Evolutionary conservation across 2,888 invertebrate genomes (phyloP), one percentile per base, ranked within the genome.

Genomic region (Mechanitis mazaeus): DNA sequence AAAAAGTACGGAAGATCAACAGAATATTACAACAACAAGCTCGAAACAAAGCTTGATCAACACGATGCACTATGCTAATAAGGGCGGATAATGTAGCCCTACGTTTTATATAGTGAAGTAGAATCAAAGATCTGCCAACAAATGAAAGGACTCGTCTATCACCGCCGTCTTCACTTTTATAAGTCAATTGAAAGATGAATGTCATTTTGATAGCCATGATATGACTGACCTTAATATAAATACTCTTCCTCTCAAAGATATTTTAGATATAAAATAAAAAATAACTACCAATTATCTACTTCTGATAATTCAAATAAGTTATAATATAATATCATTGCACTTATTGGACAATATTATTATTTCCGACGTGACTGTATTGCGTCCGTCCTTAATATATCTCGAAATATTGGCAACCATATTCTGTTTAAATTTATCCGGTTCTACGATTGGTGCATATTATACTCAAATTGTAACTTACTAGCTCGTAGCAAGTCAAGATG

Each of bases 391-490:
- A 69, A 64, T 69, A 68, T 65, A 67, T 66, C 70, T 68, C 68
- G 67, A 75, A 77, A 71, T 69, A 77, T 89, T 90, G 90, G 89
- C 89, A 89, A 80, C 70, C 75, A 72, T 75, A 50, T 50, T 78
- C 69, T 72, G 69, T 81, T 83, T 87, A 86, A 79, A 85, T 83
- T 80, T 87, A 88, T 75, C 81, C 55, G 62, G 70, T 71, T 72
- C 63, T 77, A 78, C 80, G 81, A 88, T 90, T 90, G 87, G 89
- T 76, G 75, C 77, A 78, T 81, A 81, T 80, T 77, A 78, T 76
- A 75, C 66, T 71, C 74, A 75, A 68, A 79, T 85, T 88, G 87
- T 87, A 88, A 85, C 78, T 80, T 76, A 72, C 71, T 68, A 76
- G 72, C 76, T 69, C 69, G 65, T 72, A 76, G 83, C 86, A 81